Base-by-base conservation (phyloP, 2,113 vertebrate genomes). In the Salvelinus alpinus region DNA sequence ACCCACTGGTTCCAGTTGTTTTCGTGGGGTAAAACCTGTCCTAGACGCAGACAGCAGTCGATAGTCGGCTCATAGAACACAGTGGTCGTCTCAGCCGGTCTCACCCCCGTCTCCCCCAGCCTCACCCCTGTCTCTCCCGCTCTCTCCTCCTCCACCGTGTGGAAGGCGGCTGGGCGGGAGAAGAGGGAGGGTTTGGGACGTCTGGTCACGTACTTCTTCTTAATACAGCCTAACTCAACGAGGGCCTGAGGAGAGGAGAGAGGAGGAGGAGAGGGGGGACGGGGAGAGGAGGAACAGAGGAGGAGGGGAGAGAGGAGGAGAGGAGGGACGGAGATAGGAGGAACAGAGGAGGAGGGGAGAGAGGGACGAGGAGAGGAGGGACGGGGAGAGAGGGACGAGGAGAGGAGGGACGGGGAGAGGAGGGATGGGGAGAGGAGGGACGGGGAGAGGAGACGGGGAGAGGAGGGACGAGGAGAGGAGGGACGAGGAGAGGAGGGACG, bases 61-160 rank as follows among this genome's bases (percentile, higher is more conserved):
- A 97, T 78, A 0, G 95, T 95, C 60, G 98, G 96, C 86, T 98
- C 96, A 0, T 97, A 99, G 81, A 94, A 98, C 0, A 86, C 83
- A 0, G 44, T 22, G 0, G 82, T 80, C 0, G 71, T 78, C 0
- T 88, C 84, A 54, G 76, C 64, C 1, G 22, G 0, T 6, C 73
- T 59, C 47, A 16, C 11, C 31, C n/a, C n/a, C n/a, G n/a, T n/a
- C n/a, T n/a, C n/a, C n/a, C n/a, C n/a, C n/a, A n/a, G n/a, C n/a
- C n/a, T n/a, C n/a, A n/a, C n/a, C n/a, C 1, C 47, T 0, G 11
- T 34, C 0, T 74, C 9, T 24, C 77, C 51, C 0, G 62, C 82
- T 0, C 85, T 27, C 11, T 27, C n/a, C 64, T 13, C 64, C 64
- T 3, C 24, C 64, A 66, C 64, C 25, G 14, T 11, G 12, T 3